Evolutionary conservation across 1,140 invertebrate species (phyloP).

Genomic region (Drosophila pandora): DNA sequence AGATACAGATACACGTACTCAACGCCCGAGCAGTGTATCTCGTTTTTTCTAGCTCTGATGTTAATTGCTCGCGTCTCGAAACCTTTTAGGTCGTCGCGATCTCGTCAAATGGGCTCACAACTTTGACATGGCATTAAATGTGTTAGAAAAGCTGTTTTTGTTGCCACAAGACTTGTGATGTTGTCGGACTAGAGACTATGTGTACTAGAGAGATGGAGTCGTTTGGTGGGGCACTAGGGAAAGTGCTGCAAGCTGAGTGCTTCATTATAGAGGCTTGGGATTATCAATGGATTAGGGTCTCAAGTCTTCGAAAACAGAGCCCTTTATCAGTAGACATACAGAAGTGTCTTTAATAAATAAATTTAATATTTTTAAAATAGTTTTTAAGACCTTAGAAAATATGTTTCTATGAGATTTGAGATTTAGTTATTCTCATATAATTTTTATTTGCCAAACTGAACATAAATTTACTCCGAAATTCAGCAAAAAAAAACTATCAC

Average conservation of each 20-base stretch:
- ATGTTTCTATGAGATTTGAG: too few relatives aligned
- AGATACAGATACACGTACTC: constrained; percentile 27
- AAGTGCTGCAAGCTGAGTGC: not conserved
- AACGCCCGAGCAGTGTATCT: constrained; percentile 18
- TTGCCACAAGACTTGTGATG: not conserved
- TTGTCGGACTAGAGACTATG: not conserved
- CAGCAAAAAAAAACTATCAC: too few relatives aligned
- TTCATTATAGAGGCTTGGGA: not conserved
- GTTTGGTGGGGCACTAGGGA: constrained; percentile 15
- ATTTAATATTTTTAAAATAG: too few relatives aligned
- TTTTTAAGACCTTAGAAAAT: too few relatives aligned
- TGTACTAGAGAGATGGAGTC: not conserved
- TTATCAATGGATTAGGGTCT: constrained; percentile 28
- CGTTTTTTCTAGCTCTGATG: constrained; percentile 57
- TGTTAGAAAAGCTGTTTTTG: constrained; percentile 42
- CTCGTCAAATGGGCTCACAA: constrained; percentile 48
- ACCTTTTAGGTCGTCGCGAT: constrained; percentile 47
- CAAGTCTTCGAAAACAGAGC: too few relatives aligned
- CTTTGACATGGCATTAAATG: constrained; percentile 64
- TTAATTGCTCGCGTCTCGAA: constrained; percentile 63
- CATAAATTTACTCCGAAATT: too few relatives aligned
- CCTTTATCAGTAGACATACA: too few relatives aligned
- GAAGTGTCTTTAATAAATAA: too few relatives aligned
- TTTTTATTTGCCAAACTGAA: too few relatives aligned
- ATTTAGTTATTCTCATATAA: too few relatives aligned